Evolutionary conservation across 2,888 invertebrate genomes (phyloP), one percentile per base, ranked within the genome.

Genomic region (Acanthopleura granulata): DNA sequence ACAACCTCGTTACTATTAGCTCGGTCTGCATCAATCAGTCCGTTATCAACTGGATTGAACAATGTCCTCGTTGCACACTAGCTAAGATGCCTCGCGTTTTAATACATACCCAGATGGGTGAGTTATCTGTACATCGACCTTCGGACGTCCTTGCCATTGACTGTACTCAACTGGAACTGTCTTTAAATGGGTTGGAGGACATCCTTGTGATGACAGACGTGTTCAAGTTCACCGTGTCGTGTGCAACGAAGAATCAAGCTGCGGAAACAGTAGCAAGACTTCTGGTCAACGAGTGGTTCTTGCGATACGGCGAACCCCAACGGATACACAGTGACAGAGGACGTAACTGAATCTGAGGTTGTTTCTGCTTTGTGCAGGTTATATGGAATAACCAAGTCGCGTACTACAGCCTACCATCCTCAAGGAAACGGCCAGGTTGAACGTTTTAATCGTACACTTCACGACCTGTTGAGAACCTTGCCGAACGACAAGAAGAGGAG

Each of bases 151-250:
- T 66, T n/a, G 69, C 69, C n/a, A 66, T 66, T 27, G 9, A 66
- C 25, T 66, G 16, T 27, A 66, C 16, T 18, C 16, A 30, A 62
- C 49, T 73, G 40, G 73, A 73, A 73, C 15, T 11, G 27, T 51
- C 73, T 15, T 73, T 62, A 14, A 40, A 62, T 73, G 73, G 73
- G n/a, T 30, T 30, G 62, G 73, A 73, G 62, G 57, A 73, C 25
- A 49, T 73, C 11, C 66, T 73, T n/a, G 62, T 73, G 22, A 73
- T 73, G 49, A 30, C 62, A 25, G 73, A 73, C 30, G 62, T 73
- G 11, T 73, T 62, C 69, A 66, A 66, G 69, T 66, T 66, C 30
- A 66, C 4, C 1, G 27, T 66, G 27, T 3, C 30, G 18, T 29
- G 25, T 66, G 69, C 69, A 18, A 66, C 69, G 25, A 18, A 25